Base-by-base conservation (phyloP, 2,888 invertebrate genomes). In the Nephrocerus scutellatus region DNA sequence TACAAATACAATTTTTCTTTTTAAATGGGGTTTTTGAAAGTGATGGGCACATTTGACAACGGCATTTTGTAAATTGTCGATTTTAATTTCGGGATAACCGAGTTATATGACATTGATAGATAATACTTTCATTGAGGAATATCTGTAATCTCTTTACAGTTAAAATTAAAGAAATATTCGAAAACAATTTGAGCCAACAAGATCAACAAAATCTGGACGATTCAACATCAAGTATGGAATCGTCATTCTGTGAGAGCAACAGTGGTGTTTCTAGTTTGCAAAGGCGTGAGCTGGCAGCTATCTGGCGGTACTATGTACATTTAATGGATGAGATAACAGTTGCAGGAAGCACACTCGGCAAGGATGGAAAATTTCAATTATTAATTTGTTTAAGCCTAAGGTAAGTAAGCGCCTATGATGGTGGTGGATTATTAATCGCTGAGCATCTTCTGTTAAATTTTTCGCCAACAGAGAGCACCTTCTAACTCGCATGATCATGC, bases 311-410 rank as follows among this genome's bases (percentile, higher is more conserved):
- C 57, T 92, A 88, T 70, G 87, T 88, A 65, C 85, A 88, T 59
- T 74, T 96, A 10, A 80, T 95, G 60, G 84, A 86, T 56, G 90
- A 90, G 67, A 88, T 97, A 46, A 84, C 82, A 63, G 79, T 79
- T 32, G 84, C 84, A 2, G 89, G 88, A 37, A 80, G 80, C 55
- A 74, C 63, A 10, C 44, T 68, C 36, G 98, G 97, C 36, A 97
- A 97, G 67, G 97, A 98, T 71, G 96, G 95, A 33, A 93, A 95
- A 70, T 96, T 98, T 66, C 96, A 97, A 68, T 76, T 96, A 24
- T 93, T 97, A 61, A 83, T 96, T 52, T 95, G 96, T 64, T 77
- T 97, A 21, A 87, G 91, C 58, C 79, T 90, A 53, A 82, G 93
- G 93, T 93, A 68, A 61, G 58, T 51, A 10, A 6, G n/a, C n/a